Evolutionary conservation across 2,888 invertebrate genomes (phyloP).

Genomic region (Priocnemis perturbator): DNA sequence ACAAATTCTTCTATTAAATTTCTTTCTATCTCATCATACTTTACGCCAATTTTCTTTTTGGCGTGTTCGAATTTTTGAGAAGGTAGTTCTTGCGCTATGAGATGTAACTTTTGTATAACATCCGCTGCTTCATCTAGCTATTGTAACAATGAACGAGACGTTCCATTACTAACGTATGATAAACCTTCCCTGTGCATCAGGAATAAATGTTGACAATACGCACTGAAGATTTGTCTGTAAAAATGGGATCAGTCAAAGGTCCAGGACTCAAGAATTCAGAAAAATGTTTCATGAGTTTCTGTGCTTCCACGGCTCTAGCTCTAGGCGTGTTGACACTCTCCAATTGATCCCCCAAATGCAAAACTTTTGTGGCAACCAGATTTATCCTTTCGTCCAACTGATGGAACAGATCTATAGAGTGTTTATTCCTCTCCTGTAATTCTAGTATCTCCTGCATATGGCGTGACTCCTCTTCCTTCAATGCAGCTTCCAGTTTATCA

Average conservation of each 20-base stretch:
- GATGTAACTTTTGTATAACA: conserved; percentile 96
- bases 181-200: too few species aligned
- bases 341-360: conserved; percentile 98
- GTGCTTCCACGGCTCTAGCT: conserved; percentile 95
- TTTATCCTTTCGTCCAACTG: conserved; percentile 97
- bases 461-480: conserved; percentile 90
- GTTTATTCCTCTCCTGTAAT: conserved; percentile 91
- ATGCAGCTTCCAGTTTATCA: conserved; percentile 86
- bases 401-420: conserved; percentile 91
- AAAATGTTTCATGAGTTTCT: conserved; percentile 93
- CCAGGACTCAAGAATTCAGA: conserved; percentile 93
- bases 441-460: conserved; percentile 89
- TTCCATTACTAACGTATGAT: conserved; percentile 4
- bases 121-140: conserved; percentile 96
- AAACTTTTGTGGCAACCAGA: conserved; percentile 96
- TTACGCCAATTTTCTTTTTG: conserved; percentile 89
- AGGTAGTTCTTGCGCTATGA: conserved; percentile 96
- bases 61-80: conserved; percentile 90
- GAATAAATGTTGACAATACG: conserved; percentile 28
- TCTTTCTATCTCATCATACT: conserved; percentile 93
- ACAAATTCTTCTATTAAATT: conserved; percentile 96
- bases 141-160: conserved; percentile 9
- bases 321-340: conserved; percentile 97
- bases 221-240: conserved; percentile 89
- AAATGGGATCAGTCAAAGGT: conserved; percentile 89